phyloP scores from a whole-genome alignment of 2,888 invertebrate genomes.

The Andrena minutula region DNA sequence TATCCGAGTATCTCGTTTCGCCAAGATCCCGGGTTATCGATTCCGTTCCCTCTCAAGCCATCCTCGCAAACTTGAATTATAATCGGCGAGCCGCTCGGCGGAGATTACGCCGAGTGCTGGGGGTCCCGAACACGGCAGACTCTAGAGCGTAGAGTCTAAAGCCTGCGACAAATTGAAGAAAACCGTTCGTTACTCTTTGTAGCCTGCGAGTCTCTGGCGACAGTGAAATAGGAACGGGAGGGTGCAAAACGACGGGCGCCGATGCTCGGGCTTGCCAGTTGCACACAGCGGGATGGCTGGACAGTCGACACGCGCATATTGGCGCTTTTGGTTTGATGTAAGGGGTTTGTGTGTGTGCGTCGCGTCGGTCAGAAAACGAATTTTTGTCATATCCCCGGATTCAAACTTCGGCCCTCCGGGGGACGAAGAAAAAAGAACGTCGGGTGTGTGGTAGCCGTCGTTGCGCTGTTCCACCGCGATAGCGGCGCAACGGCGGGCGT shows the following conservation, averaged over 20 bases:
- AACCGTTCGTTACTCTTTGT: background rate
- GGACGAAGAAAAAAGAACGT: conserved; percentile 15
- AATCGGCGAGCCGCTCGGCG: conserved; percentile 44
- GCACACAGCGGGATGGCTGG: too few relatives aligned
- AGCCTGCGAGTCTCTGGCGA: background rate
- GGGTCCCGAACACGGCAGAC: conserved; percentile 5
- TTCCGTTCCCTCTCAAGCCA: conserved; percentile 36
- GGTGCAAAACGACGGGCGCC: background rate
- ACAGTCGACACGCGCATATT: too few relatives aligned
- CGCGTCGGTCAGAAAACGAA: conserved; percentile 16
- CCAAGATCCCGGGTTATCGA: conserved; percentile 53
- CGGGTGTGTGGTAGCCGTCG: conserved; percentile 27
- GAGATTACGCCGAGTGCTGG: conserved; percentile 16
- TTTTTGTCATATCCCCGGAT: conserved; percentile 33
- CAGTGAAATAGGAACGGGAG: background rate
- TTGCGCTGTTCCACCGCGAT: background rate
- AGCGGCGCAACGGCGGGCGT: background rate
- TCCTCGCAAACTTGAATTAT: conserved; percentile 53
- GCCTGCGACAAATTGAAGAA: background rate
- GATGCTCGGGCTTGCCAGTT: background rate
- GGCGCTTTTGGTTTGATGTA: too few relatives aligned
- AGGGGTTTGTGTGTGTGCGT: too few relatives aligned
- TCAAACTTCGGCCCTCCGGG: background rate
- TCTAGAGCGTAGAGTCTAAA: background rate
- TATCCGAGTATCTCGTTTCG: conserved; percentile 52